Base-by-base conservation (phyloP, 2,888 invertebrate species). In the Halictus quadricinctus region DNA sequence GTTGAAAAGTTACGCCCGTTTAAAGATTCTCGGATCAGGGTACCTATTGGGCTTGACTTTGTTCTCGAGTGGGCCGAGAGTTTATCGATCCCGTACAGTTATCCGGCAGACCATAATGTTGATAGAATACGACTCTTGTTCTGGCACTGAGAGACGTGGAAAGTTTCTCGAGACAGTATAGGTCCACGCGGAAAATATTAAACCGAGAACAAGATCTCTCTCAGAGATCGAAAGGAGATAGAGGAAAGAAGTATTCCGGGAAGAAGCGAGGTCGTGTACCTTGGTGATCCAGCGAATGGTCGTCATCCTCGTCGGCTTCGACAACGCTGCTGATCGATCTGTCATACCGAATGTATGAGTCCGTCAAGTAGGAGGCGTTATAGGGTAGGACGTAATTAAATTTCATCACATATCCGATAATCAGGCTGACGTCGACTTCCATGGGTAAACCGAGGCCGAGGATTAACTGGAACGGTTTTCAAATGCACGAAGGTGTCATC, bases 391-490 rank as follows among this genome's bases (percentile, higher is more conserved):
- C 85, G 91, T 95, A 95, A 91, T 94, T 94, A 79, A 94, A 94
- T 92, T 95, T 95, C 87, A 95, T 90, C 85, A 95, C 95, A 90
- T 95, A 95, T 81, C 95, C 95, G 72, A 95, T 91, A 84, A 95
- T 95, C 50, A 95, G 94, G 88, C 95, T 95, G 80, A 94, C 94
- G 80, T 94, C 92, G 48, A 95, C 92, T 90, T 95, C 95, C 91
- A 95, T 94, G 25, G 95, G 95, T 79, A 95, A 92, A 88, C 95
- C 95, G 85, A 95, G 92, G 79, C 95, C 95, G 89, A 95, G 91
- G 88, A 95, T 95, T 80, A 95, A 90, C 95, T 95, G 90, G 83
- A 92, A 87, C 86, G 85, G 76, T 90, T 90, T 90, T 90, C 88
- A 90, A 90, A 88, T 80, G 87, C 83, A 86, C 87, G 75, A 88